phyloP scores from a whole-genome alignment of 2,888 invertebrate species.

The Drosophila borealis region DNA sequence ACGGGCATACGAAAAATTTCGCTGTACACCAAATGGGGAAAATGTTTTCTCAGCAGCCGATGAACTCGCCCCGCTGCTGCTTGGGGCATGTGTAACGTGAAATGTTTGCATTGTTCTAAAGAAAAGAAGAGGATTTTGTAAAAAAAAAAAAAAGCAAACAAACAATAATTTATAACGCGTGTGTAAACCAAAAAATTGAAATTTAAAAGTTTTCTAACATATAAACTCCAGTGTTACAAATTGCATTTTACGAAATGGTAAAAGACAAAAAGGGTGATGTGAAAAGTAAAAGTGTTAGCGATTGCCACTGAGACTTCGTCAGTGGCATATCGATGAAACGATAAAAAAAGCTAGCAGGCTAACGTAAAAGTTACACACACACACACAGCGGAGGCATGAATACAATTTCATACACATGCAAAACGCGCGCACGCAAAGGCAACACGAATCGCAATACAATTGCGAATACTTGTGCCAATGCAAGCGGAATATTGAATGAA shows the following conservation, averaged over 20 bases:
- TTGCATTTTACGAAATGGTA: slow-evolving; percentile 25
- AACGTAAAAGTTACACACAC: slow-evolving; percentile 57
- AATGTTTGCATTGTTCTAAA: slow-evolving; percentile 31
- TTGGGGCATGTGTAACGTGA: slow-evolving; percentile 28
- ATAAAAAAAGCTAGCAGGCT: slow-evolving; percentile 55
- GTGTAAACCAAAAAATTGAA: slow-evolving; percentile 17
- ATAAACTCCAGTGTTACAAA: slow-evolving; percentile 29
- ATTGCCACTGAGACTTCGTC: slow-evolving; percentile 19
- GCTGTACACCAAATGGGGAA: slow-evolving; percentile 77
- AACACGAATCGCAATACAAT: slow-evolving; percentile 21
- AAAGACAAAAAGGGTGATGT: slow-evolving; percentile 44
- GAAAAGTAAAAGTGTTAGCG: slow-evolving; percentile 77
- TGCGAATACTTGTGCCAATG: slow-evolving; percentile 29
- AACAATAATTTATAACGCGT: slow-evolving; percentile 5
- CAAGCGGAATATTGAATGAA: slow-evolving; percentile 59
- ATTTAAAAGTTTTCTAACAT: slow-evolving; percentile 19
- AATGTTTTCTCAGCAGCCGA: slow-evolving; percentile 57
- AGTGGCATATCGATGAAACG: slow-evolving; percentile 66
- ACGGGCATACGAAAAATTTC: slow-evolving; percentile 68
- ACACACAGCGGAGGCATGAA: neutral
- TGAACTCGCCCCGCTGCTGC: slow-evolving; percentile 30
- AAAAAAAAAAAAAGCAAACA: neutral
- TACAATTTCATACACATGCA: slow-evolving; percentile 7
- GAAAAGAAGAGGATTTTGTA: slow-evolving; percentile 7
- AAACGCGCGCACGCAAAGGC: slow-evolving; percentile 34